Conservation (phyloP, 2,797 vertebrate species). For the Thamnophis elegans region DNA sequence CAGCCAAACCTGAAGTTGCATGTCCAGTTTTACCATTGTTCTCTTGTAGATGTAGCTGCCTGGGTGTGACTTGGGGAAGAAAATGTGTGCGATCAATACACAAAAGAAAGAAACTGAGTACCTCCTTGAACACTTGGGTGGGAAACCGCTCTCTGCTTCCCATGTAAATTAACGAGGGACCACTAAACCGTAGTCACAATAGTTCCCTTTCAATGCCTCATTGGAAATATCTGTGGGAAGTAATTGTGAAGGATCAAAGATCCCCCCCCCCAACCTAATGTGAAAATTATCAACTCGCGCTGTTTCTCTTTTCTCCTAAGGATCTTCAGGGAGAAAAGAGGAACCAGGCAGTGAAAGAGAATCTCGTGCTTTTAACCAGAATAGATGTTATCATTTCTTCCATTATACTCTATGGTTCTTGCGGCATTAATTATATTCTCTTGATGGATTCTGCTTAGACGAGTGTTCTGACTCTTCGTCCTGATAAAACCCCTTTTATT, state of each 20-base stretch:
- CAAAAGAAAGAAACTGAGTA: background rate
- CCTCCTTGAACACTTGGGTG: background rate
- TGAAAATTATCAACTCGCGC: background rate
- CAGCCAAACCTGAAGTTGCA: background rate
- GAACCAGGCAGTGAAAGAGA: background rate
- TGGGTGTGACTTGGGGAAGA: background rate
- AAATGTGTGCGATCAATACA: background rate
- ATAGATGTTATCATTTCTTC: background rate
- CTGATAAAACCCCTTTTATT: too few species aligned
- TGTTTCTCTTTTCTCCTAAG: background rate
- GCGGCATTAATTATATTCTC: background rate
- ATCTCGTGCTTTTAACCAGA: background rate
- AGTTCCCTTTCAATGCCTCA: background rate
- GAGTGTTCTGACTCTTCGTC: too few species aligned
- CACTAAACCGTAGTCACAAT: background rate
- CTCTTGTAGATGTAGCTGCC: background rate
- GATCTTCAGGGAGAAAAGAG: background rate
- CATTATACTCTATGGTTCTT: background rate
- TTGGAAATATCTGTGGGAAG: background rate
- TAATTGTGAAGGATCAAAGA: background rate
- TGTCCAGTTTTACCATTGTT: background rate
- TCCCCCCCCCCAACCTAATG: background rate
- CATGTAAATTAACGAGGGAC: background rate
- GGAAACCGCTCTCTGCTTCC: background rate
- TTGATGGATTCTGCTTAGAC: background rate